These are phyloP conservation scores for Pempheris klunzingeri DNA, from an alignment of 2,797 vertebrate species.

Conservation along the genomic window DNA sequence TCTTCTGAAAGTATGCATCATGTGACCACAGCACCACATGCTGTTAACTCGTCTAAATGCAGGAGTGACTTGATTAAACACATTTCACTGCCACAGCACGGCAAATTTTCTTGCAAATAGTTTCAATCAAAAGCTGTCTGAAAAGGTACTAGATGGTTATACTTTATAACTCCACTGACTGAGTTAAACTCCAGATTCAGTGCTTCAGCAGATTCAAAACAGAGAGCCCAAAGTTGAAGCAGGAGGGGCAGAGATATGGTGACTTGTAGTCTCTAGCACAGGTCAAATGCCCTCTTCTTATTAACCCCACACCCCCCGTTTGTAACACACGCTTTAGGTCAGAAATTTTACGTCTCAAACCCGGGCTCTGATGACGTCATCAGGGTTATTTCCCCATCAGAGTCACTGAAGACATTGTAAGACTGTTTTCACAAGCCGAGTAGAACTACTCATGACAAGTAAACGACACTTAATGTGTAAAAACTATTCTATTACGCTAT, in stretches of 20 bases:
- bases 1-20: constrained; percentile 15
- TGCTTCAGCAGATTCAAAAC: background rate
- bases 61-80: constrained; percentile 21
- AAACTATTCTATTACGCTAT: background rate
- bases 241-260: background rate
- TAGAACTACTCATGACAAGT: background rate
- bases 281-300: background rate
- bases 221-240: background rate
- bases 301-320: background rate
- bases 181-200: background rate
- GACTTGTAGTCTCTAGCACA: background rate
- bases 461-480: background rate
- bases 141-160: background rate
- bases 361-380: background rate
- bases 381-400: background rate
- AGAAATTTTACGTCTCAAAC: background rate
- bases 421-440: background rate
- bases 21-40: constrained; percentile 36
- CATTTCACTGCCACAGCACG: constrained; percentile 13
- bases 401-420: background rate
- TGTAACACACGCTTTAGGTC: background rate
- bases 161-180: too few relatives aligned
- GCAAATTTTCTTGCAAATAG: background rate
- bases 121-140: background rate
- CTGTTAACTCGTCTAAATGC: constrained; percentile 32